Evolutionary conservation across 2,797 vertebrate genomes (phyloP).

Genomic region (Pseudochromis fuscus): DNA sequence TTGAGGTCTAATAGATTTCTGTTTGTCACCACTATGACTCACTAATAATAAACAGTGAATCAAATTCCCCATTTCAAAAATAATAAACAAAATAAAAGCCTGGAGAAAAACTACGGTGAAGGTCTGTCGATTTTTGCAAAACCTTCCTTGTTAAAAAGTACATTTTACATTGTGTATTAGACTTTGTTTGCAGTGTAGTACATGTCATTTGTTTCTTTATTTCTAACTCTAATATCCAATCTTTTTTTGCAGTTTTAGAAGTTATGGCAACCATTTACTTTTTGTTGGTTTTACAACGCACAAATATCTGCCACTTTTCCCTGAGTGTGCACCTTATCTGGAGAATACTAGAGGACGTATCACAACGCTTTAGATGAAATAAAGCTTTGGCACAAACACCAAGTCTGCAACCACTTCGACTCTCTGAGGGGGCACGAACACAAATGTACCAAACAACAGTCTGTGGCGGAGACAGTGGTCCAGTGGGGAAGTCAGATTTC

Average conservation of each 20-base stretch:
- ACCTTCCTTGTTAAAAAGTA: not conserved
- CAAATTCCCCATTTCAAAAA: constrained; percentile 29
- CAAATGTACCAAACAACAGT: constrained; percentile 43
- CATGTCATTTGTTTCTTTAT: not conserved
- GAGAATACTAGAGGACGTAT: constrained; percentile 40
- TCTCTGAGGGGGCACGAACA: constrained; percentile 37
- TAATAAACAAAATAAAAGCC: constrained; percentile 31
- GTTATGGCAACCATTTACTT: not conserved
- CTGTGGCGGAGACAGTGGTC: constrained; percentile 23
- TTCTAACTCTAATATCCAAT: not conserved
- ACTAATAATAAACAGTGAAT: constrained; percentile 39
- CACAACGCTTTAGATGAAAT: constrained; percentile 51
- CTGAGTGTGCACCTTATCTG: constrained; percentile 1
- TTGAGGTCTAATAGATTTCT: constrained; percentile 45
- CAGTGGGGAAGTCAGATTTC: constrained; percentile 22
- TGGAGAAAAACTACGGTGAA: not conserved
- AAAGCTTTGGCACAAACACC: constrained; percentile 49
- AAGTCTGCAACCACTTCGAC: constrained; percentile 29
- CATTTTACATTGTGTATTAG: not conserved
- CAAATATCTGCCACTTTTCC: constrained; percentile 3
- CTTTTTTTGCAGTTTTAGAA: not conserved
- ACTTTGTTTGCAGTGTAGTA: not conserved
- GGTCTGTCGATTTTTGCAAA: not conserved
- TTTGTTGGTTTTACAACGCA: not conserved
- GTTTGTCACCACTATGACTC: constrained; percentile 43